phyloP scores from a whole-genome alignment of 2,797 vertebrate species.

The Peromyscus melanophrys region DNA sequence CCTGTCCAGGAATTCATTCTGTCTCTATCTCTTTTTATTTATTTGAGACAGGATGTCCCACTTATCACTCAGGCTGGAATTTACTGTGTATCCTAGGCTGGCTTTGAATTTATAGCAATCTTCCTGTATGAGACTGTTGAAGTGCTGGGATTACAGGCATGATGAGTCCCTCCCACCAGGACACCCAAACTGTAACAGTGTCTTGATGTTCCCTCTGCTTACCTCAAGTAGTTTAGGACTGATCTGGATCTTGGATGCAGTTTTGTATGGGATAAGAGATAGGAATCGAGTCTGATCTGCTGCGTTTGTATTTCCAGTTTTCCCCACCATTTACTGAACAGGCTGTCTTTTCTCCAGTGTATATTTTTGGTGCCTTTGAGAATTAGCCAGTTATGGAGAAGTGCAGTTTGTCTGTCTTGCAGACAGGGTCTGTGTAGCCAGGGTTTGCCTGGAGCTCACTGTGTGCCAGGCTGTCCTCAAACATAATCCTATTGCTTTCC shows the following conservation, averaged over 20 bases:
- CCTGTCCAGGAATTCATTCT: constrained; percentile 8
- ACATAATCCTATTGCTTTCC: neutral
- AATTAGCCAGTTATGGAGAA: neutral
- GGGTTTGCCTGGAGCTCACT: neutral
- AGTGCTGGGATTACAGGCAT: neutral
- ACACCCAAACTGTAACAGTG: neutral
- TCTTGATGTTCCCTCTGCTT: neutral
- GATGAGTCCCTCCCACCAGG: neutral
- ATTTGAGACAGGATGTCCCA: neutral
- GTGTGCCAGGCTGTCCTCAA: neutral
- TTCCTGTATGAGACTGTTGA: neutral
- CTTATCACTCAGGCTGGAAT: too few species aligned
- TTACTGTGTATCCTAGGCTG: neutral
- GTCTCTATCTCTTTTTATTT: neutral
- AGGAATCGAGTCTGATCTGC: neutral
- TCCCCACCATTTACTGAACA: neutral
- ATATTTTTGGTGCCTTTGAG: neutral
- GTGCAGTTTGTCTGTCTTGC: neutral
- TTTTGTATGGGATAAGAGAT: neutral
- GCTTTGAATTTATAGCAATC: neutral
- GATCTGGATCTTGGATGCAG: neutral
- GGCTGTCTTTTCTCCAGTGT: neutral
- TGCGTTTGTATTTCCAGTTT: neutral
- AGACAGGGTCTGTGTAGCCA: neutral
- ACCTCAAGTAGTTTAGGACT: neutral